Base-by-base conservation (phyloP, 2,113 vertebrate genomes). In the Tupaia tana region DNA sequence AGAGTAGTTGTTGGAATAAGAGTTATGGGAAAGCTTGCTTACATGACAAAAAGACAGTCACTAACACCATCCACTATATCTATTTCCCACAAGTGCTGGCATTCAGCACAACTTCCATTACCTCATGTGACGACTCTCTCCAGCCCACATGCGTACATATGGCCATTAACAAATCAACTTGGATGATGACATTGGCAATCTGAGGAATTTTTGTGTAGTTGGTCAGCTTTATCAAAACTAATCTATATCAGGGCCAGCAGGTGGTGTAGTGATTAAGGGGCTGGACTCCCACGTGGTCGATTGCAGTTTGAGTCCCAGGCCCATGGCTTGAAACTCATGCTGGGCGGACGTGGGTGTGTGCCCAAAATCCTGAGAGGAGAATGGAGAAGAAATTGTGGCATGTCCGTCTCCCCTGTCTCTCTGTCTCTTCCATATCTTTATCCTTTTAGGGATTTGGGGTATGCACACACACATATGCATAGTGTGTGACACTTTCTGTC, bases 91-190 rank as follows among this genome's bases (percentile, higher is more conserved):
- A 90, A 70, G 56, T 19, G 20, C 31, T 29, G 64, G 31, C 54
- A 78, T 58, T 52, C 59, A 71, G 71, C 16, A 20, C 9, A 11
- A 12, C 19, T 75, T 86, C 56, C 61, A 14, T 88, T 34, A 78
- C 18, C 19, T 78, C 58, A 27, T 63, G 69, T 58, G 34, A 6
- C 22, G 24, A 29, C 63, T 56, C 64, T 43, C 73, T 80, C 70
- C 29, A 64, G 79, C 29, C 61, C 70, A 71, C 56, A 29, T 13
- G 71, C 70, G 52, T 24, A 34, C 27, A 19, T 52, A 61, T 0
- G 24, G 73, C 63, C 86, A 29, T 81, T 69, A 29, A 91, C 80
- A 83, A 93, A 82, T 73, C 90, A 79, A 73, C 27, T 18, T 75
- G 34, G 12, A 27, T 52, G 75, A 67, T 56, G 27, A 87, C 73